phyloP scores from a whole-genome alignment of 2,888 invertebrate species.

The Oeneis ivallda region DNA sequence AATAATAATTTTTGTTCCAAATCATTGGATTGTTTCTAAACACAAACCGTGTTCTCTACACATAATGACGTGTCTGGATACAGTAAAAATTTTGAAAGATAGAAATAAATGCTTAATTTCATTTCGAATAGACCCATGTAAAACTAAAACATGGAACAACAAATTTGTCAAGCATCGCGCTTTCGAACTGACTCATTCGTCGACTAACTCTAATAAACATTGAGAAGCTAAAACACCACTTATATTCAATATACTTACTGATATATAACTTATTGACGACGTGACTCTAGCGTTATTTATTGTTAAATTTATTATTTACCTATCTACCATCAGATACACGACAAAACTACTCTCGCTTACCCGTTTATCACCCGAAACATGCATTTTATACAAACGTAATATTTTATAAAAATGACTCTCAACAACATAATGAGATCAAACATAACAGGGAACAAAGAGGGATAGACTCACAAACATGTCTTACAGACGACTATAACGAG shows the following conservation, averaged over 20 bases:
- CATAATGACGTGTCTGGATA: neutral
- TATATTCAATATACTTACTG: slow-evolving; percentile 59
- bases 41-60: neutral
- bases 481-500: slow-evolving; percentile 46
- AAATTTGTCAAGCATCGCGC: slow-evolving; percentile 75
- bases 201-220: slow-evolving; percentile 81
- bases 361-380: slow-evolving; percentile 77
- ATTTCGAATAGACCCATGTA: slow-evolving; percentile 26
- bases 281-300: slow-evolving; percentile 69
- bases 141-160: slow-evolving; percentile 46
- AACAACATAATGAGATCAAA: slow-evolving; percentile 42
- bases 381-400: slow-evolving; percentile 44
- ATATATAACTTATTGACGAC: slow-evolving; percentile 63
- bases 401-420: slow-evolving; percentile 34
- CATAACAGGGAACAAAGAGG: slow-evolving; percentile 42
- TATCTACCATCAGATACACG: slow-evolving; percentile 71
- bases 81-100: neutral
- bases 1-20: neutral
- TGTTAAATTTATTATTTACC: slow-evolving; percentile 72
- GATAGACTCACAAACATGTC: slow-evolving; percentile 45
- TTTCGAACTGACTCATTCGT: slow-evolving; percentile 77
- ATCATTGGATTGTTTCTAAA: neutral
- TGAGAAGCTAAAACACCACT: slow-evolving; percentile 78
- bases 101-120: neutral
- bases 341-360: slow-evolving; percentile 62